Conservation (phyloP, 2,797 vertebrate species). For the Falco berigora region DNA sequence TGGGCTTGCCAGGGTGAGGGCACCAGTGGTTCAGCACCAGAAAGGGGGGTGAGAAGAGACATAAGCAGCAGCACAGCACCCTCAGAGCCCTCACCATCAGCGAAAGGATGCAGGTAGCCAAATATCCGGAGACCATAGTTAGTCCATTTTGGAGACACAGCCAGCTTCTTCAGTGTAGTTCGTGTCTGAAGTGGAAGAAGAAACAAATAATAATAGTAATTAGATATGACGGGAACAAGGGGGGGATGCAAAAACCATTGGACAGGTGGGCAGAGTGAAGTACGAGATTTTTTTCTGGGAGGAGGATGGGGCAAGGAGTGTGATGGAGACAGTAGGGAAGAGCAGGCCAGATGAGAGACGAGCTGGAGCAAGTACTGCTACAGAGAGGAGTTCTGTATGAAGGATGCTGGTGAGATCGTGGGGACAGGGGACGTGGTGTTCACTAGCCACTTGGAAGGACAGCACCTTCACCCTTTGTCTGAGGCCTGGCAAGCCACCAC, state of each 20-base stretch:
- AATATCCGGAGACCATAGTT: slow-evolving; percentile 95
- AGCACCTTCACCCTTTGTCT: not conserved
- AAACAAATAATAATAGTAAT: not conserved
- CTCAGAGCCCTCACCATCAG: slow-evolving; percentile 73
- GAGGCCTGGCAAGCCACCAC: not conserved
- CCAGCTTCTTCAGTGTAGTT: slow-evolving; percentile 85
- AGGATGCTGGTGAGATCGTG: not conserved
- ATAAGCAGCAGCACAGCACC: fast-evolving
- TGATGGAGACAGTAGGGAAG: not conserved
- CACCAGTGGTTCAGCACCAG: not conserved
- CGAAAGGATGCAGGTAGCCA: slow-evolving; percentile 89
- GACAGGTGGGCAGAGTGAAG: not conserved
- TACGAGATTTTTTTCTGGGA: not conserved
- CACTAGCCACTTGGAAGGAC: not conserved
- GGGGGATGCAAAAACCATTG: not conserved
- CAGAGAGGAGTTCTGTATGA: not conserved
- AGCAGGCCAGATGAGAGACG: not conserved
- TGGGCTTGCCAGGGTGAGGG: not conserved
- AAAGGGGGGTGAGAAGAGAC: not conserved
- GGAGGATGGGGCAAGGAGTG: fast-evolving
- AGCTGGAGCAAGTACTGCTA: not conserved
- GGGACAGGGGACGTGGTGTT: not conserved
- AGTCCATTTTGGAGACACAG: slow-evolving; percentile 86
- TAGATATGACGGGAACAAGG: not conserved
- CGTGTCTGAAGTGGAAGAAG: slow-evolving; percentile 73